Conservation (phyloP, 2,797 vertebrate species). For the Brachyalestes nurse region DNA sequence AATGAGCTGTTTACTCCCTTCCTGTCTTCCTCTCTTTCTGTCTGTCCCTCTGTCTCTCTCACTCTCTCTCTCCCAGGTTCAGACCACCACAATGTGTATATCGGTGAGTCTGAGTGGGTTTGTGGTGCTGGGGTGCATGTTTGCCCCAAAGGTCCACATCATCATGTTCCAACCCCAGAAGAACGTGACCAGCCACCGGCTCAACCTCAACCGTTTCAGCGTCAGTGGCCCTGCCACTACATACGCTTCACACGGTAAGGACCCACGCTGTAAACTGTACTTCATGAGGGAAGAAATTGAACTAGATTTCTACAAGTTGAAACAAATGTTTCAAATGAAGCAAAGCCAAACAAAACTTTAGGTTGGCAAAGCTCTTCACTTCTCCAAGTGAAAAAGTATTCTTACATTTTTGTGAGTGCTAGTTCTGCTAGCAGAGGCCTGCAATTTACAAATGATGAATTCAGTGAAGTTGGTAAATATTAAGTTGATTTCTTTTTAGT, state of each 20-base stretch:
- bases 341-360: no score
- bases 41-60: conserved; percentile 9
- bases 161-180: conserved; percentile 99
- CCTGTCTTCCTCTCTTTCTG: not conserved
- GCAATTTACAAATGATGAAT: no score
- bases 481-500: no score
- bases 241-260: conserved; percentile 91
- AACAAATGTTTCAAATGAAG: not conserved
- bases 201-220: conserved; percentile 96
- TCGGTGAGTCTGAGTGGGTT: conserved; percentile 98
- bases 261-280: not conserved
- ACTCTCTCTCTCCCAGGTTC: conserved; percentile 81
- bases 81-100: conserved; percentile 99
- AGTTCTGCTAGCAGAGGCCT: no score
- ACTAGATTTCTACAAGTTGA: not conserved
- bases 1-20: conserved; percentile 24
- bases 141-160: conserved; percentile 97
- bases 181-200: conserved; percentile 95
- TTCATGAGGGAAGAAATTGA: not conserved
- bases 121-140: conserved; percentile 96
- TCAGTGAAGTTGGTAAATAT: no score
- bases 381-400: no score
- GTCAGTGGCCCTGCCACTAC: conserved; percentile 92
- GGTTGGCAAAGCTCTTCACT: no score
- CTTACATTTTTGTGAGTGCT: no score